Percentiles rank a stretch among this genome's conserved stretches.
phyloP scores from a whole-genome alignment of 2,888 invertebrate genomes.

The Abrostola triplasia region DNA sequence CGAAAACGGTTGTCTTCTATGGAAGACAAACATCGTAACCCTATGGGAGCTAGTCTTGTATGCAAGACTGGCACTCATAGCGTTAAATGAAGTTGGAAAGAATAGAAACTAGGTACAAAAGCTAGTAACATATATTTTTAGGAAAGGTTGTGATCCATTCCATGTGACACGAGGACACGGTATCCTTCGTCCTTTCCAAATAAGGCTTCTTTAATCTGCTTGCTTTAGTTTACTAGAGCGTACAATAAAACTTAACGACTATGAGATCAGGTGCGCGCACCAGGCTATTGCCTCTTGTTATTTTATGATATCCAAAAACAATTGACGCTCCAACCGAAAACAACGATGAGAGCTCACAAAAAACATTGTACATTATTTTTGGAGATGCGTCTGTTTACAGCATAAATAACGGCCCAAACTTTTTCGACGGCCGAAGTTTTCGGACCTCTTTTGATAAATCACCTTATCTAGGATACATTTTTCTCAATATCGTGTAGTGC shows the following conservation, averaged over 20 bases:
- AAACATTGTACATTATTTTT: constrained; percentile 23
- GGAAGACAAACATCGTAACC: too few species aligned
- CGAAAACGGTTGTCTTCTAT: too few species aligned
- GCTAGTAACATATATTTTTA: too few species aligned
- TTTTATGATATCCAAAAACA: constrained; percentile 39
- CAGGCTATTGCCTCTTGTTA: constrained; percentile 23
- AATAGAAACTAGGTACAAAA: too few species aligned
- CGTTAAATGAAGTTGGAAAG: too few species aligned
- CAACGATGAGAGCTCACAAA: constrained; percentile 1
- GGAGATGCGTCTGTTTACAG: constrained; percentile 16
- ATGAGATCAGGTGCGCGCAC: constrained; percentile 45
- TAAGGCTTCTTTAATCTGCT: constrained; percentile 14
- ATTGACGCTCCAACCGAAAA: constrained; percentile 16
- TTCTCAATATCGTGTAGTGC: constrained; percentile 42
- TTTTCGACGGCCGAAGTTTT: constrained; percentile 32
- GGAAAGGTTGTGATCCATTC: neutral
- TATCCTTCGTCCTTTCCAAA: constrained; percentile 8
- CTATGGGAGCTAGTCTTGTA: too few species aligned
- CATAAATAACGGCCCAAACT: constrained; percentile 36
- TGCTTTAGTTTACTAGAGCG: constrained; percentile 19
- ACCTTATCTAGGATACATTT: constrained; percentile 29
- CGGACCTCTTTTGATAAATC: constrained; percentile 45
- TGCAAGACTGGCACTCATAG: too few species aligned
- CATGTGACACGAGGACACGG: neutral
- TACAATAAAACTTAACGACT: constrained; percentile 52